Evolutionary conservation across 2,888 invertebrate species (phyloP), one percentile per base, ranked within the genome.

Genomic region (Meliscaeva auricollis): DNA sequence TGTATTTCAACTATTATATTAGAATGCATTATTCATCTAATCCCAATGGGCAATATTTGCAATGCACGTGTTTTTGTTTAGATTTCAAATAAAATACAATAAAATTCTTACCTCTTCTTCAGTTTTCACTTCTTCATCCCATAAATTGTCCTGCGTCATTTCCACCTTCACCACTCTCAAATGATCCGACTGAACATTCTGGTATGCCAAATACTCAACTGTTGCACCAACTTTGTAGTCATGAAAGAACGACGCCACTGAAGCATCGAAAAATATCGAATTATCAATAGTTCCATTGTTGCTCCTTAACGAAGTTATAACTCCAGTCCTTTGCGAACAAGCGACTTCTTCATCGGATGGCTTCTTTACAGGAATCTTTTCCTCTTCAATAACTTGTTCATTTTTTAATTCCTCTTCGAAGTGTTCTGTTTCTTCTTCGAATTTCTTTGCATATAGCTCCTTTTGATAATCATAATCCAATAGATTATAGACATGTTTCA

Each of bases 261-360:
- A 90, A 1, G 90, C 90, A 48, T 94, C 93, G 89, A 94, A 96
- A 84, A 92, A 92, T 75, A 94, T 92, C 41, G 90, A 90, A 68
- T 94, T 93, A 90, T 96, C 95, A 76, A 96, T 94, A 0, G 94
- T 90, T 30, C 94, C 93, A 89, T 92, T 91, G 66, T 93, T 90
- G 0, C 91, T 89, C 6, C 90, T 90, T n/a, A 94, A 88, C n/a
- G 91, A 90, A n/a, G 95, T 95, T 41, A 96, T 92, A 41, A 92
- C 90, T 6, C 96, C 96, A 90, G 7, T 0, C 44, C 60, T 6
- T 17, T 70, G n/a, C 2, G 56, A 26, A 35, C 90, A 74, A 46
- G 56, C n/a, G 7, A 17, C 38, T 52, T 83, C 75, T 44, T 73
- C 69, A 5, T 69, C 35, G 52, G 32, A 5, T 1, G 54, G 48